Conservation (phyloP, 1,140 invertebrate species). For the Anagrus nilaparvatae region DNA sequence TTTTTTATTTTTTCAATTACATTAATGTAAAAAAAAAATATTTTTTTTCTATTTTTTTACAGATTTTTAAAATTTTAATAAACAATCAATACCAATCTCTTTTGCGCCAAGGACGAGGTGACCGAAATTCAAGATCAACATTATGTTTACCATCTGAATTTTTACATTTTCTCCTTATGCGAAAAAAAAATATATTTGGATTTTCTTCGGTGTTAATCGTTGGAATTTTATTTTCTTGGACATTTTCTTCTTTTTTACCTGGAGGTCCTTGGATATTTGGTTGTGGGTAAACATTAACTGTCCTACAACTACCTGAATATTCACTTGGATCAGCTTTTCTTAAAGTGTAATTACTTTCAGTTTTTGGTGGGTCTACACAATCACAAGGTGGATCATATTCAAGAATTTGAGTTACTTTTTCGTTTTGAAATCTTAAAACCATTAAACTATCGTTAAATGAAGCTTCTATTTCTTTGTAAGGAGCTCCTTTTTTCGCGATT, state of each 20-base stretch:
- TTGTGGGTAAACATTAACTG: conserved; percentile 23
- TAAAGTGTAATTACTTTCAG: not conserved
- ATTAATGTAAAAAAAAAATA: too few relatives aligned
- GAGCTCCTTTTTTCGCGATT: conserved; percentile 22
- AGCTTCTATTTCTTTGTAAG: conserved; percentile 33
- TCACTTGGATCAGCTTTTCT: too few relatives aligned
- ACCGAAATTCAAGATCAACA: conserved; percentile 29
- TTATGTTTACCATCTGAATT: conserved; percentile 22
- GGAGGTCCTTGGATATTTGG: conserved; percentile 9
- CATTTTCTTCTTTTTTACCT: conserved; percentile 6
- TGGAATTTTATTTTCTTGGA: not conserved
- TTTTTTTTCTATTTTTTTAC: too few relatives aligned
- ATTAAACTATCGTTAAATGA: conserved; percentile 33
- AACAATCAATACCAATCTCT: too few relatives aligned
- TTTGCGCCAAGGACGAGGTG: conserved; percentile 30
- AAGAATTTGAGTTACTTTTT: conserved; percentile 1
- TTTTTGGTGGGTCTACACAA: conserved; percentile 16
- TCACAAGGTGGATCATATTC: conserved; percentile 30
- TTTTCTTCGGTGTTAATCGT: conserved; percentile 25
- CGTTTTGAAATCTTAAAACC: conserved; percentile 28
- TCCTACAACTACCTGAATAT: conserved; percentile 17
- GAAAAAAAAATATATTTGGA: conserved; percentile 35
- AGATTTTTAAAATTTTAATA: too few relatives aligned
- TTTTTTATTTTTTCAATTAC: too few relatives aligned
- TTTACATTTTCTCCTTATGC: conserved; percentile 24